A percentile compares a stretch with the other conserved stretches of the same genome.
Evolutionary conservation across 2,797 vertebrate species (phyloP).

Genomic region (Psittacula echo): DNA sequence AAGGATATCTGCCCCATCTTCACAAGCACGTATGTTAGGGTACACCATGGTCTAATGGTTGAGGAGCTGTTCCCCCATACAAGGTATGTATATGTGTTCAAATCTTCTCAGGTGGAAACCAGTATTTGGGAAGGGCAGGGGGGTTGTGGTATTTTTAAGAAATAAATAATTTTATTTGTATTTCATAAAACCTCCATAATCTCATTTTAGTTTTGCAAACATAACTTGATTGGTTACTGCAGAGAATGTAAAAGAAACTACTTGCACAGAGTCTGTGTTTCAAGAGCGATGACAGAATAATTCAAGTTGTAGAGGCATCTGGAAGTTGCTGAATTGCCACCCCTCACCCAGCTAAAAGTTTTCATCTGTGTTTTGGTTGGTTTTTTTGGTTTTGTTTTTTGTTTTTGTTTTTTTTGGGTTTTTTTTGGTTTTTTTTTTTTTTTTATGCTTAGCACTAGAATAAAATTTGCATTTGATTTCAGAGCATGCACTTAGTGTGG

Average conservation of each 20-base stretch:
- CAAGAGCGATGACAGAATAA: not conserved
- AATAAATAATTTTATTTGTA: not conserved
- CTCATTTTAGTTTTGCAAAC: not conserved
- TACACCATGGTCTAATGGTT: not conserved
- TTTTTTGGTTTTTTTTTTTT: too few relatives aligned
- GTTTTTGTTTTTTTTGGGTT: too few relatives aligned
- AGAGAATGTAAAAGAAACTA: not conserved
- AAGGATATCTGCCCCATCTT: not conserved
- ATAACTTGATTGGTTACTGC: not conserved
- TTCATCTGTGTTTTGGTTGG: not conserved
- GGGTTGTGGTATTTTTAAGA: not conserved
- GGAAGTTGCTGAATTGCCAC: not conserved
- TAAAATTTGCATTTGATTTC: not conserved
- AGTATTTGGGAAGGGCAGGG: not conserved
- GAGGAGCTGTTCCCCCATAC: not conserved
- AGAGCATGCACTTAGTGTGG: rapidly evolving
- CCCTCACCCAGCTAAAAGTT: not conserved
- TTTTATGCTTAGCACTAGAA: not conserved
- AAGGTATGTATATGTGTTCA: not conserved
- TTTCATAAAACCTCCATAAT: not conserved
- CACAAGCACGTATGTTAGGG: not conserved
- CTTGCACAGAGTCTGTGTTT: not conserved
- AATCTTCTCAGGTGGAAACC: not conserved
- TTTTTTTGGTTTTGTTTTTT: too few relatives aligned
- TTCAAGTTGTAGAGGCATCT: not conserved